Conservation (phyloP, 2,797 vertebrate species). For the Masticophis lateralis region DNA sequence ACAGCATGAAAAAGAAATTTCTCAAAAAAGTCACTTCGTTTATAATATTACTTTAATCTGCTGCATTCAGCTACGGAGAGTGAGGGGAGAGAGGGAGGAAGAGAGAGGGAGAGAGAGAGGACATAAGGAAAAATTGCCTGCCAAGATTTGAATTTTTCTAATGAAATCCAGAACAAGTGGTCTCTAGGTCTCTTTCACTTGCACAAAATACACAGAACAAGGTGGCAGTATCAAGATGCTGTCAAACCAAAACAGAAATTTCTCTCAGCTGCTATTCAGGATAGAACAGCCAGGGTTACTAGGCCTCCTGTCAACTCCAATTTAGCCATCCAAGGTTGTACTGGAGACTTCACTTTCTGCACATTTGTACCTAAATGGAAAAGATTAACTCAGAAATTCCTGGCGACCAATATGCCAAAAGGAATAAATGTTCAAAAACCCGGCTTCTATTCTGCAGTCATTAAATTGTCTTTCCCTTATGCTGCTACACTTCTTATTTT, state of each 20-base stretch:
- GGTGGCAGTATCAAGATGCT: neutral
- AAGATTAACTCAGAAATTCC: neutral
- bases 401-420: neutral
- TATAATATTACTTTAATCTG: constrained; percentile 26
- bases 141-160: constrained; percentile 25
- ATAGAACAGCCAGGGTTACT: neutral
- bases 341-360: neutral
- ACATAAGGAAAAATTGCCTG: constrained; percentile 32
- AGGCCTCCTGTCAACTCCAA: neutral
- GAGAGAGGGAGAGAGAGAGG: neutral
- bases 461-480: neutral
- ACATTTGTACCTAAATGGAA: fast-evolving
- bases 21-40: constrained; percentile 10
- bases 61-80: neutral
- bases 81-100: neutral
- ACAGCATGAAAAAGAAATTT: neutral
- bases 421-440: neutral
- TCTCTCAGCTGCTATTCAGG: constrained; percentile 2
- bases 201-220: constrained; percentile 16
- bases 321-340: constrained; percentile 11
- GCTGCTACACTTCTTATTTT: neutral
- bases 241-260: neutral
- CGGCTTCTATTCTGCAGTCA: neutral
- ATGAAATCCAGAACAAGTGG: constrained; percentile 35
- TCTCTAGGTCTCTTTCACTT: neutral